These are phyloP conservation scores for Napeogenes inachia DNA, from an alignment of 2,888 invertebrate genomes.

Conservation along the genomic window DNA sequence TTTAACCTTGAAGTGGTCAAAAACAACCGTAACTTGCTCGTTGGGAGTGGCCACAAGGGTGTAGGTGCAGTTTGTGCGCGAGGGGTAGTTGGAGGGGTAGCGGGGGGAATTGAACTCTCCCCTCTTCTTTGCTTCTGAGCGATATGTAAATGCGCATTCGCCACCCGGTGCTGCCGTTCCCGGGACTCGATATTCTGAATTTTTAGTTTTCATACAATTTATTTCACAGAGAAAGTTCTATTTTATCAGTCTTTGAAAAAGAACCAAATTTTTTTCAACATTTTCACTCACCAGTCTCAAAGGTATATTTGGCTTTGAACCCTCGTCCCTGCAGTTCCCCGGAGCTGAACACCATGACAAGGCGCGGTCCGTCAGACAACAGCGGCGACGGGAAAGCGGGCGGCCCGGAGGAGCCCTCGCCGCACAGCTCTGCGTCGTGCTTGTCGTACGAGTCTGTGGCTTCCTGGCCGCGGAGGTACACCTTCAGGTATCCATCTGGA, in stretches of 20 bases:
- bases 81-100: constrained; percentile 97
- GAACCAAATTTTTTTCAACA: background rate
- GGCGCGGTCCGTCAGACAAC: constrained; percentile 92
- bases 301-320: constrained; percentile 92
- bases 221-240: too few relatives aligned
- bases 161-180: constrained; percentile 96
- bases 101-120: constrained; percentile 97
- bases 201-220: background rate
- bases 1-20: constrained; percentile 93
- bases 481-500: constrained; percentile 92
- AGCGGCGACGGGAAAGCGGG: constrained; percentile 85
- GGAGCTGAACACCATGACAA: constrained; percentile 96
- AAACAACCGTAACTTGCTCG: constrained; percentile 93
- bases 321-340: constrained; percentile 93
- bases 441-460: constrained; percentile 95
- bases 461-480: constrained; percentile 95
- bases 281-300: constrained; percentile 83
- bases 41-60: constrained; percentile 90
- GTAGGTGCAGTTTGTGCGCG: constrained; percentile 96
- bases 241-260: background rate
- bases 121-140: constrained; percentile 89
- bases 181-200: constrained; percentile 92
- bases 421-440: constrained; percentile 95
- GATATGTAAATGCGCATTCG: constrained; percentile 93
- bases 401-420: constrained; percentile 72